These are phyloP conservation scores for Diadumene lineata DNA, from an alignment of 92 coral and sea anemone species.

Conservation along the genomic window DNA sequence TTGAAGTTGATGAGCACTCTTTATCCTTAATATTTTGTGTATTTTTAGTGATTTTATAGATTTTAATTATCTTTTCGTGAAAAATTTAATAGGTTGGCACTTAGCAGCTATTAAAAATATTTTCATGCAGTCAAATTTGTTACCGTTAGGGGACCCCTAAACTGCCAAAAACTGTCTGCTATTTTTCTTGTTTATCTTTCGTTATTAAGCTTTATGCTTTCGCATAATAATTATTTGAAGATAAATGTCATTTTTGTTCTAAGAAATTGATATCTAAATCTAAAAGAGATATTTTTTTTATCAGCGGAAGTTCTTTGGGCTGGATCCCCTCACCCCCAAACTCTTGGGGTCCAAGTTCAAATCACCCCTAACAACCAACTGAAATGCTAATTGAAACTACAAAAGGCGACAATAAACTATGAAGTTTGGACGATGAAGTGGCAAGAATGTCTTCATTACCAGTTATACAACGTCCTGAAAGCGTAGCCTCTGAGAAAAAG, in stretches of 20 bases:
- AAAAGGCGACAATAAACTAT: constrained; percentile 22
- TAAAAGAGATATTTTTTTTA: neutral
- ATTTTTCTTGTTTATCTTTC: neutral
- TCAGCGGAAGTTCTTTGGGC: neutral
- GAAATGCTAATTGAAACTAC: constrained; percentile 13
- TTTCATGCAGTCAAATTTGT: neutral
- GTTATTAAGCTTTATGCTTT: neutral
- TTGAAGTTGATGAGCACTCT: too few species aligned
- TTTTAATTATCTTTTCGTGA: neutral
- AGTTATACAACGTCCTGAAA: constrained; percentile 43
- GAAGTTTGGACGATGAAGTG: constrained; percentile 5
- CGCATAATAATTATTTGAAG: neutral
- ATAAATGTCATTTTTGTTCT: neutral
- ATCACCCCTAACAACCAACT: constrained; percentile 20
- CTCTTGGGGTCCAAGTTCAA: constrained; percentile 1
- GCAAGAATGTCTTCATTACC: constrained; percentile 66
- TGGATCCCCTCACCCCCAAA: constrained; percentile 7
- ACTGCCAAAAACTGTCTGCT: neutral
- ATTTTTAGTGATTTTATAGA: neutral
- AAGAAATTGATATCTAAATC: neutral
- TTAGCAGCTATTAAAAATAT: neutral
- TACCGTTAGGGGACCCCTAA: neutral
- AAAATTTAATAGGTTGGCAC: neutral
- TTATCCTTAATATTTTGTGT: too few species aligned
- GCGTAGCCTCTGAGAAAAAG: constrained; percentile 54